Percentiles rank a stretch among this genome's conserved stretches.
These are phyloP conservation scores for Pristiophorus japonicus DNA, from an alignment of 2,113 vertebrate species.

Conservation along the genomic window DNA sequence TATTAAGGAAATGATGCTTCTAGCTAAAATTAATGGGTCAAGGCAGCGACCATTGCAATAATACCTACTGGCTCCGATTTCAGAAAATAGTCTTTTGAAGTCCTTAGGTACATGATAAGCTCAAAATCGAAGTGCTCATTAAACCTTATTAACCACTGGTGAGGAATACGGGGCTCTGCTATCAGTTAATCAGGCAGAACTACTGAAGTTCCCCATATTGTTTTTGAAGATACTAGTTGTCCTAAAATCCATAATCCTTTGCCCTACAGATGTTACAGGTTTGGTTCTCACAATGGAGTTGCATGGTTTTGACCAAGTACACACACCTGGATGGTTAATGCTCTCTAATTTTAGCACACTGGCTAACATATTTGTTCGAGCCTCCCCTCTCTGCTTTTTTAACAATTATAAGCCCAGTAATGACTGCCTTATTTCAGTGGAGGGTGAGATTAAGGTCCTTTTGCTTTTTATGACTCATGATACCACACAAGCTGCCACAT, in stretches of 20 bases:
- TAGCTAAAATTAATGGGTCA: neutral
- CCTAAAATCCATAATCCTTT: neutral
- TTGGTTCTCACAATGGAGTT: neutral
- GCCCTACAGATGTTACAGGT: neutral
- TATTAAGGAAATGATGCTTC: neutral
- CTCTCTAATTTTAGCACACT: neutral
- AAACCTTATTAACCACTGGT: neutral
- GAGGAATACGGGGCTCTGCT: neutral
- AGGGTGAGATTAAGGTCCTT: neutral
- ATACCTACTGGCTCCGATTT: neutral
- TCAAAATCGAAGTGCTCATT: neutral
- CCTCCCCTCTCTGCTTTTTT: neutral
- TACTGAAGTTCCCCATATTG: neutral
- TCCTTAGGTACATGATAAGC: neutral
- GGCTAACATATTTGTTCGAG: neutral
- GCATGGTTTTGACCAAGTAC: neutral
- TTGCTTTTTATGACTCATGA: neutral
- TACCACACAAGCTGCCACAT: neutral
- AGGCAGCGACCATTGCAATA: neutral
- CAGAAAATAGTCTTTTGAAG: neutral
- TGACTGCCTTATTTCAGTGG: neutral
- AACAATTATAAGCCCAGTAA: neutral
- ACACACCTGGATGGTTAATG: neutral
- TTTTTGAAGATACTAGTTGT: neutral
- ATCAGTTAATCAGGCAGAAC: neutral